phyloP scores from a whole-genome alignment of 2,888 invertebrate genomes.

The Dichetophora obliterata region DNA sequence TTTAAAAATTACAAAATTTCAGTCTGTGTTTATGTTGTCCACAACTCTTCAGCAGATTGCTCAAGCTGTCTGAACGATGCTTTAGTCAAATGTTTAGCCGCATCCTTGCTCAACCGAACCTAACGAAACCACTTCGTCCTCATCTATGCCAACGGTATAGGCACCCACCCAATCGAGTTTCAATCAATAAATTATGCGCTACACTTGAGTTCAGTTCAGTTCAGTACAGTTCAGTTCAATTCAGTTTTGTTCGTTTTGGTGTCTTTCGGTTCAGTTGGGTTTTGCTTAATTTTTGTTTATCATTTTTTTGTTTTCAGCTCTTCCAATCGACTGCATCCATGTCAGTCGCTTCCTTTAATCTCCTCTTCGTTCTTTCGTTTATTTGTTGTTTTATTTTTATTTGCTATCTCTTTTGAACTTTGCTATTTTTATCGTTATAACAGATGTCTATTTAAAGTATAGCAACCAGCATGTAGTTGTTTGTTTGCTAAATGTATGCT shows the following conservation, averaged over 20 bases:
- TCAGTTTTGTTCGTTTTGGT: background rate
- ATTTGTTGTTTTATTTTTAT: slow-evolving; percentile 9
- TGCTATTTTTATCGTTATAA: background rate
- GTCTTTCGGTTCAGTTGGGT: background rate
- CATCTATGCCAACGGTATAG: background rate
- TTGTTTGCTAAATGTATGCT: background rate
- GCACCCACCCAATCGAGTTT: slow-evolving; percentile 31
- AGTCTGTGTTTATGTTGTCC: background rate
- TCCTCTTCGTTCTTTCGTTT: too few relatives aligned
- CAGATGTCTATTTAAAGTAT: slow-evolving; percentile 6
- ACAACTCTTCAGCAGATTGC: background rate
- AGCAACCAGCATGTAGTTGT: slow-evolving; percentile 13
- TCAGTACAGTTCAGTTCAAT: slow-evolving; percentile 23
- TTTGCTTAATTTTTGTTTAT: background rate
- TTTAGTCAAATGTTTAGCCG: background rate
- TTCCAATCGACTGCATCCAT: slow-evolving; percentile 27
- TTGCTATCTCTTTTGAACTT: slow-evolving; percentile 16
- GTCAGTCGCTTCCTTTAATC: background rate
- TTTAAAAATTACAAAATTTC: background rate
- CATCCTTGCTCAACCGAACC: background rate
- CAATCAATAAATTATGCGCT: slow-evolving; percentile 40
- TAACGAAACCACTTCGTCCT: background rate
- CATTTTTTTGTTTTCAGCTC: background rate
- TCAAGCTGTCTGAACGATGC: background rate
- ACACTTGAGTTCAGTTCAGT: slow-evolving; percentile 23